phyloP scores from a whole-genome alignment of 23 tunicate genomes.

The Clavelina lepadiformis region DNA sequence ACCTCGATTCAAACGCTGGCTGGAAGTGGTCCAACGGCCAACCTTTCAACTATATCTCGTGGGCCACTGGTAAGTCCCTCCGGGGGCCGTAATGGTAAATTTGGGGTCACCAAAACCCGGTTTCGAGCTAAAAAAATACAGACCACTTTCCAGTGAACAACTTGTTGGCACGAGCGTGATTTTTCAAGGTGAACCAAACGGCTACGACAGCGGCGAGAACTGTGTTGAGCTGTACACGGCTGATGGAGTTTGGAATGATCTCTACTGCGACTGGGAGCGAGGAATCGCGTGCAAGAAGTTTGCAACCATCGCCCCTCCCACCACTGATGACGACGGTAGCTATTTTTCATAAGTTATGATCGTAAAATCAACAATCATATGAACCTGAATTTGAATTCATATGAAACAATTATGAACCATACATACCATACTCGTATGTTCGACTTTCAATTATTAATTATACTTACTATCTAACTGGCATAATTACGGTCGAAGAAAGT shows the following conservation, averaged over 20 bases:
- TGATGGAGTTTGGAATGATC: slow-evolving; percentile 74
- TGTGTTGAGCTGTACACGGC: slow-evolving; percentile 82
- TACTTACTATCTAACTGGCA: no score
- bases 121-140: no score
- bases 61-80: slow-evolving; percentile 80
- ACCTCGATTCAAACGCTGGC: slow-evolving; percentile 35
- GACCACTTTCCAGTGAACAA: no score
- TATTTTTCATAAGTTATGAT: no score
- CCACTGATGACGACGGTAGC: slow-evolving; percentile 18
- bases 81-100: no score
- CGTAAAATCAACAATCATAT: no score
- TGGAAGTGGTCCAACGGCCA: slow-evolving; percentile 78
- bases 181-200: slow-evolving; percentile 86
- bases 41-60: slow-evolving; percentile 63
- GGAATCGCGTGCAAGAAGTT: slow-evolving; percentile 83
- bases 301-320: slow-evolving; percentile 35
- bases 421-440: no score
- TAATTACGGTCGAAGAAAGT: no score
- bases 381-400: no score
- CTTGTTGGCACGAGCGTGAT: no score
- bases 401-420: slow-evolving; percentile 4
- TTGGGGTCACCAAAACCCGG: no score
- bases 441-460: no score
- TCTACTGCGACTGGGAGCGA: slow-evolving; percentile 38
- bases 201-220: slow-evolving; percentile 38